Percentiles rank a stretch among this genome's conserved stretches.
phyloP scores from a whole-genome alignment of 2,113 vertebrate genomes.

The Paramisgurnus dabryanus region DNA sequence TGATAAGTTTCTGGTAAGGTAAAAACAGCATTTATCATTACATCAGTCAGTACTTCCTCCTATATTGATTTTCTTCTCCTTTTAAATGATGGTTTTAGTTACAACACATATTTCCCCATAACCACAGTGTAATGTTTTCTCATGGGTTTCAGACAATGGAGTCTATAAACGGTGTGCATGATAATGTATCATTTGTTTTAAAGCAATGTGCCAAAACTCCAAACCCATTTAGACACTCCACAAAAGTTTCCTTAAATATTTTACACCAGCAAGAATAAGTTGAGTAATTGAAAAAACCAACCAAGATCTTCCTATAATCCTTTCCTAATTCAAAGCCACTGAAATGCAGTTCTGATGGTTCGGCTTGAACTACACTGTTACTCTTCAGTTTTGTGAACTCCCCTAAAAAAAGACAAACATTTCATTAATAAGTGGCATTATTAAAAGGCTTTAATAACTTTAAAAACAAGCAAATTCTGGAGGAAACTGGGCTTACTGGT shows the following conservation, averaged over 20 bases:
- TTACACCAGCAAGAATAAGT: slow-evolving; percentile 3
- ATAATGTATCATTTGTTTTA: background rate
- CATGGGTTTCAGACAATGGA: background rate
- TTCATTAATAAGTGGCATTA: background rate
- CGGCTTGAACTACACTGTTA: slow-evolving; percentile 79
- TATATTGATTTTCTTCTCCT: background rate
- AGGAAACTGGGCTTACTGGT: slow-evolving; percentile 75
- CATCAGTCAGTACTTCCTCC: slow-evolving; percentile 11
- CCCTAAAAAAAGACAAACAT: slow-evolving; percentile 66
- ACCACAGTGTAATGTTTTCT: background rate
- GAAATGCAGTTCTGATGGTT: slow-evolving; percentile 87
- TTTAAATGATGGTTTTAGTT: background rate
- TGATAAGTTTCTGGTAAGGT: slow-evolving; percentile 83
- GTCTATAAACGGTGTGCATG: background rate
- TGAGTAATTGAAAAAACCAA: slow-evolving; percentile 60
- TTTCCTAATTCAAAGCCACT: slow-evolving; percentile 84
- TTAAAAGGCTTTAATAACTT: background rate
- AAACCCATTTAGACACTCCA: background rate
- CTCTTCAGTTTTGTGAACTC: slow-evolving; percentile 76
- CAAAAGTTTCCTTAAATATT: background rate
- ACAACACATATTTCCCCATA: background rate
- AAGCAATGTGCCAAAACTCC: background rate
- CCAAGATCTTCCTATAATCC: slow-evolving; percentile 80
- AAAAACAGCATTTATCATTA: slow-evolving; percentile 35
- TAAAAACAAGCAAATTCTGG: background rate